Evolutionary conservation across 1,140 invertebrate genomes (phyloP).

Genomic region (Catajapyx aquilonaris): DNA sequence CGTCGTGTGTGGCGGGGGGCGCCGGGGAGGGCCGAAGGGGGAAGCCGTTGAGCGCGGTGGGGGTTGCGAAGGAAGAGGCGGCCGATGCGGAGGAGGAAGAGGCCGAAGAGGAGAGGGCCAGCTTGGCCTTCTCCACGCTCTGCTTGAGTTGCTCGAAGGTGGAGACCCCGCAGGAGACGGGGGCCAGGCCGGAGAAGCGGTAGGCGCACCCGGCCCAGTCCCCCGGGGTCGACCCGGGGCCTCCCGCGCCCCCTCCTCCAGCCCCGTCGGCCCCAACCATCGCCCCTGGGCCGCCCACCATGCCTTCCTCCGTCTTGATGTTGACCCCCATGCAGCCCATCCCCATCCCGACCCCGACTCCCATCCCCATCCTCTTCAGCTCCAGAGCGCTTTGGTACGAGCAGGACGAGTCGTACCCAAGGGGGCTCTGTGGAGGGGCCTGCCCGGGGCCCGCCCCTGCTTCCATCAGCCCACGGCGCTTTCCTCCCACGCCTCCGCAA

Average conservation of each 20-base stretch:
- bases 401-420: conserved; percentile 75
- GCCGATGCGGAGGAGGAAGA: conserved; percentile 18
- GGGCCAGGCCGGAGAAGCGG: conserved; percentile 26
- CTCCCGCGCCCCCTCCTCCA: conserved; percentile 12
- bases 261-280: conserved; percentile 15
- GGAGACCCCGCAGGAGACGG: conserved; percentile 31
- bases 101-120: conserved; percentile 35
- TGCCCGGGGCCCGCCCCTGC: no score
- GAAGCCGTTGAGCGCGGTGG: conserved; percentile 8
- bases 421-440: conserved; percentile 6
- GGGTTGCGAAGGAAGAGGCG: conserved; percentile 21
- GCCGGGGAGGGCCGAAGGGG: conserved; percentile 21
- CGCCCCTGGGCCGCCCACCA: conserved; percentile 13
- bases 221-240: conserved; percentile 18
- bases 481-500: no score
- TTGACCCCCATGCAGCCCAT: conserved; percentile 9
- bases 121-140: conserved; percentile 70
- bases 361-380: conserved; percentile 43
- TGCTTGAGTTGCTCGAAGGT: conserved; percentile 74
- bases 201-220: conserved; percentile 43
- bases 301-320: conserved; percentile 30
- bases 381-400: conserved; percentile 68
- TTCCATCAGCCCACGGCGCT: no score
- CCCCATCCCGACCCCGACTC: conserved; percentile 14
- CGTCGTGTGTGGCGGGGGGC: conserved; percentile 7